Evolutionary conservation across 2,797 vertebrate genomes (phyloP), one percentile per base, ranked within the genome.

Genomic region (Champsocephalus gunnari): DNA sequence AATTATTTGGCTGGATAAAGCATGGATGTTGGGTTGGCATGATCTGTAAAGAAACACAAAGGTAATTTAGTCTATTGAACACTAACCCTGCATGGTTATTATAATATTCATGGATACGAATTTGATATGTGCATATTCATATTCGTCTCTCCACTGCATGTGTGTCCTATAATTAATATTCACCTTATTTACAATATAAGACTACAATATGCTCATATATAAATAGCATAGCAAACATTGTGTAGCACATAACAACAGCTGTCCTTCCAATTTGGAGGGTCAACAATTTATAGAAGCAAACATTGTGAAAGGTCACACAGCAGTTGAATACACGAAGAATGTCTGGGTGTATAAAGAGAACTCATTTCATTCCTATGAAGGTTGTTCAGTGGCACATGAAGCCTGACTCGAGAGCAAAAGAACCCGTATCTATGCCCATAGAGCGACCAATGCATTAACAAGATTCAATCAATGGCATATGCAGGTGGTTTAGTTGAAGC

Each of bases 41-140:
- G 89, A 90, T 88, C 92, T 94, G 77, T 19, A 48, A 58, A 59
- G 47, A 57, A 66, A 63, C 8, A 41, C 5, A 51, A 45, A n/a
- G 1, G 11, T 21, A 3, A 67, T 67, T 67, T 21, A 77, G n/a
- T 74, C 9, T 49, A 49, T 5, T 48, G 28, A 34, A 57, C 44
- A 66, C 5, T 66, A 5, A 2, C 2, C 0, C 1, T 54, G 8
- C 34, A 38, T 38, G 34, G 34, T 38, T 38, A 38, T 38, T 6
- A 9, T 38, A 38, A 38, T 38, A 38, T 38, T 9, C 8, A 38
- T 44, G 44, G 7, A 32, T 24, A 38, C 10, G 41, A 58, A 21
- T 66, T 58, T 17, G 34, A 74, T 61, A 16, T 59, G 54, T 67
- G 56, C 11, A 12, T 53, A 66, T 51, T 53, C 21, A 11, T 24